phyloP scores from a whole-genome alignment of 2,888 invertebrate species.

The Parasteatoda lunata region DNA sequence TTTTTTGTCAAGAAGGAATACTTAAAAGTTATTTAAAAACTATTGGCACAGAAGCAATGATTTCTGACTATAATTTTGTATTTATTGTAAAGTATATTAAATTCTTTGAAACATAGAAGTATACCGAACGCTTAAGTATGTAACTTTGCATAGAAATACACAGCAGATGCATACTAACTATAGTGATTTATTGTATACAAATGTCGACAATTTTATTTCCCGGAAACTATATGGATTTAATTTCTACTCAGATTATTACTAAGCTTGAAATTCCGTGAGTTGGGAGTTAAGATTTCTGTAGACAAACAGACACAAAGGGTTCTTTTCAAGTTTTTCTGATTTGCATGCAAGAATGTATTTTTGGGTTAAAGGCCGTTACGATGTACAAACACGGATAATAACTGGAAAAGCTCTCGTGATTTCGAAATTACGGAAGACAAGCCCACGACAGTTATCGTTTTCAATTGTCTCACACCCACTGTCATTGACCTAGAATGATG shows the following conservation, averaged over 20 bases:
- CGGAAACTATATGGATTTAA: too few relatives aligned
- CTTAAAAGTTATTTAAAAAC: too few relatives aligned
- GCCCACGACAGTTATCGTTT: constrained; percentile 16
- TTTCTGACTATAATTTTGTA: too few relatives aligned
- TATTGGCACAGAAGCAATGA: too few relatives aligned
- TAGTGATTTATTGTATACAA: too few relatives aligned
- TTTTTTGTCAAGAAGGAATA: too few relatives aligned
- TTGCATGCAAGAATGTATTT: constrained; percentile 39
- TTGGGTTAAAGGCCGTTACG: constrained; percentile 51
- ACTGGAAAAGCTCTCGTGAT: constrained; percentile 8
- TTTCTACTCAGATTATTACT: neutral
- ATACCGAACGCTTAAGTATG: too few relatives aligned
- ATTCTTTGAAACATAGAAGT: too few relatives aligned
- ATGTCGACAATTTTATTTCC: too few relatives aligned
- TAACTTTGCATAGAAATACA: too few relatives aligned
- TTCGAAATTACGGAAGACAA: constrained; percentile 28
- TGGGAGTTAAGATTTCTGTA: constrained; percentile 35
- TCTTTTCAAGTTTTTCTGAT: constrained; percentile 3
- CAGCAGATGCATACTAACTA: too few relatives aligned
- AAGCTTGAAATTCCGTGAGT: constrained; percentile 5
- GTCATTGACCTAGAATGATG: constrained; percentile 52
- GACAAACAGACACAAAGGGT: constrained; percentile 23
- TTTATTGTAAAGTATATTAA: too few relatives aligned
- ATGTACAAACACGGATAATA: constrained; percentile 10
- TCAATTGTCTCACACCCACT: constrained; percentile 16